A percentile compares a stretch with the other conserved stretches of the same genome.
phyloP scores from a whole-genome alignment of 2,888 invertebrate genomes.

The Athetis lepigone region DNA sequence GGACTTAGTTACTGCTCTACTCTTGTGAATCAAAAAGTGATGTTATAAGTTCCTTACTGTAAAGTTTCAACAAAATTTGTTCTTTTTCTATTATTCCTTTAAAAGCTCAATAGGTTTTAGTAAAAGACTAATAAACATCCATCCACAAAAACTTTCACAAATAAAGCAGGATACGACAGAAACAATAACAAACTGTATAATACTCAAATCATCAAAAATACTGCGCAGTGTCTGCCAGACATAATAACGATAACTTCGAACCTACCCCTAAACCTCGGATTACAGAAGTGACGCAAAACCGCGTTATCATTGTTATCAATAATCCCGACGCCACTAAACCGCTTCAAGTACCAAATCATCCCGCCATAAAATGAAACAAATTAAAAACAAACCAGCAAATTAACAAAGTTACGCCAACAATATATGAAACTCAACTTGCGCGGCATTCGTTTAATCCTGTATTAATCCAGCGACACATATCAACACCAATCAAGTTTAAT shows the following conservation, averaged over 20 bases:
- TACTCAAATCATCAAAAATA: not conserved
- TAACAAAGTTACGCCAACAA: slow-evolving; percentile 18
- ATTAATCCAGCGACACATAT: slow-evolving; percentile 60
- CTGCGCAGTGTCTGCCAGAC: not conserved
- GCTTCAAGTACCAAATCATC: slow-evolving; percentile 48
- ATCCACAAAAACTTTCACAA: too few relatives aligned
- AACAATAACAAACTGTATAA: not conserved
- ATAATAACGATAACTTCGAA: slow-evolving; percentile 1
- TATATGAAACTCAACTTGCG: slow-evolving; percentile 14
- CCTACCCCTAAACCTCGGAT: slow-evolving; percentile 39
- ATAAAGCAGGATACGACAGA: too few relatives aligned
- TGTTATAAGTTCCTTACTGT: too few relatives aligned
- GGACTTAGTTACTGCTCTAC: too few relatives aligned
- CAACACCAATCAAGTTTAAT: slow-evolving; percentile 76
- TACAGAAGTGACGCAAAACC: slow-evolving; percentile 38
- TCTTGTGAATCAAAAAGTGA: too few relatives aligned
- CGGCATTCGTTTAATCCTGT: slow-evolving; percentile 59
- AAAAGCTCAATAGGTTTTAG: too few relatives aligned
- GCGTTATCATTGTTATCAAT: slow-evolving; percentile 43
- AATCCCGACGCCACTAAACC: slow-evolving; percentile 25
- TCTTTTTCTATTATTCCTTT: too few relatives aligned
- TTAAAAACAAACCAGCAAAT: slow-evolving; percentile 45
- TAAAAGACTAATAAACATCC: too few relatives aligned
- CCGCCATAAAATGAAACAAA: slow-evolving; percentile 31
- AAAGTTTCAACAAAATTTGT: too few relatives aligned